Evolutionary conservation across 1,140 invertebrate species (phyloP).

Genomic region (Drosophila biarmipes): DNA sequence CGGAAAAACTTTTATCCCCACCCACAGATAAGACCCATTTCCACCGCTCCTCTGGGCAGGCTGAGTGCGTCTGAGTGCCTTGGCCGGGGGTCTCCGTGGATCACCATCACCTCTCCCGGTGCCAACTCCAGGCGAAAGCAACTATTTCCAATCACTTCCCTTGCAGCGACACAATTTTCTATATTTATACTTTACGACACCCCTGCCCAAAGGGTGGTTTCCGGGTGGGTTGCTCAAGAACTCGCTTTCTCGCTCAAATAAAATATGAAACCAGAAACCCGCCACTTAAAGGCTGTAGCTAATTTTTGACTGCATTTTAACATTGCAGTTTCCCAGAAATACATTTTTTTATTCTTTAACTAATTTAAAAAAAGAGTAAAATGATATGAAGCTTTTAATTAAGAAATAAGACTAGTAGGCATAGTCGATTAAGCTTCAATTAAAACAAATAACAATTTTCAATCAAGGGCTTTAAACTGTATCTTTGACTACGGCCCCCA

Average conservation of each 20-base stretch:
- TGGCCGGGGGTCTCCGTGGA: constrained; percentile 32
- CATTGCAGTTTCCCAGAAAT: too few relatives aligned
- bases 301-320: too few relatives aligned
- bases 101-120: constrained; percentile 26
- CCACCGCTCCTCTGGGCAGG: constrained; percentile 1
- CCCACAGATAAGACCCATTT: constrained; percentile 17
- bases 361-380: too few relatives aligned
- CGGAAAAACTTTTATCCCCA: constrained; percentile 50
- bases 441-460: too few relatives aligned
- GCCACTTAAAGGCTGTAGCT: too few relatives aligned
- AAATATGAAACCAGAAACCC: background rate
- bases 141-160: constrained; percentile 82
- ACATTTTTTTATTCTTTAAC: too few relatives aligned
- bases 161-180: constrained; percentile 80
- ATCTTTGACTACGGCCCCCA: too few relatives aligned
- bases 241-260: constrained; percentile 12
- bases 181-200: constrained; percentile 77
- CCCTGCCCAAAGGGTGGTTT: constrained; percentile 14
- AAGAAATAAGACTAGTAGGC: too few relatives aligned
- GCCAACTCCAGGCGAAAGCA: constrained; percentile 62
- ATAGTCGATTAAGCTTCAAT: too few relatives aligned
- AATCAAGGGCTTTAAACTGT: too few relatives aligned
- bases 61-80: constrained; percentile 55
- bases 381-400: too few relatives aligned
- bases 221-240: background rate